Evolutionary conservation across 2,888 invertebrate genomes (phyloP).

Genomic region (Tyria jacobaeae): DNA sequence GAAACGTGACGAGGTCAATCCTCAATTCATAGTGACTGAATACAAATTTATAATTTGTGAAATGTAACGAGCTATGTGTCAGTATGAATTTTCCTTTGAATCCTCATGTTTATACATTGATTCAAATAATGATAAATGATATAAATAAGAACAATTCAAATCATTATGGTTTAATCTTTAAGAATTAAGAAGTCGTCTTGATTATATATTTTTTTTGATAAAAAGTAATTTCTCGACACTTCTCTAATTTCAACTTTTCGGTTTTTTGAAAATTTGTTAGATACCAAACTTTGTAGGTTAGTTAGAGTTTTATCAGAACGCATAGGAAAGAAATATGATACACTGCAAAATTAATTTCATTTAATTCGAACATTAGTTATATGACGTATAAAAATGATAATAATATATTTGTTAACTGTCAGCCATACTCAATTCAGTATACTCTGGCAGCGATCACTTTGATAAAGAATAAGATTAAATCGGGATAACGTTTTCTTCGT

Average conservation of each 20-base stretch:
- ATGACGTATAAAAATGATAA: no score
- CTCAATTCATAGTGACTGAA: conserved; percentile 44
- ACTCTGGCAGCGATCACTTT: background rate
- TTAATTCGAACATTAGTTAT: background rate
- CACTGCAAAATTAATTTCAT: background rate
- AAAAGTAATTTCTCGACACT: no score
- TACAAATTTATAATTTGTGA: conserved; percentile 48
- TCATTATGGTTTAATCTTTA: background rate
- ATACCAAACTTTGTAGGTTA: background rate
- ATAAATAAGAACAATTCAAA: background rate
- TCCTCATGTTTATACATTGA: background rate
- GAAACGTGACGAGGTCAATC: conserved; percentile 58
- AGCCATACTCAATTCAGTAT: background rate
- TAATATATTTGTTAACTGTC: background rate
- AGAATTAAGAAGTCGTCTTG: background rate
- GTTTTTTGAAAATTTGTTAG: background rate
- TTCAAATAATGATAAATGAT: background rate
- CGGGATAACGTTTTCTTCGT: background rate
- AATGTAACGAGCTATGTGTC: conserved; percentile 34
- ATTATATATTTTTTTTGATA: no score
- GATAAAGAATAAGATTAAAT: background rate
- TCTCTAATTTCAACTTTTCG: background rate
- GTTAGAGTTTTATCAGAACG: background rate
- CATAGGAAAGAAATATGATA: background rate
- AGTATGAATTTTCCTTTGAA: conserved; percentile 12